Percentiles rank a stretch among this genome's conserved stretches.
Evolutionary conservation across 2,797 vertebrate species (phyloP).

Genomic region (Enteromius argenteus): DNA sequence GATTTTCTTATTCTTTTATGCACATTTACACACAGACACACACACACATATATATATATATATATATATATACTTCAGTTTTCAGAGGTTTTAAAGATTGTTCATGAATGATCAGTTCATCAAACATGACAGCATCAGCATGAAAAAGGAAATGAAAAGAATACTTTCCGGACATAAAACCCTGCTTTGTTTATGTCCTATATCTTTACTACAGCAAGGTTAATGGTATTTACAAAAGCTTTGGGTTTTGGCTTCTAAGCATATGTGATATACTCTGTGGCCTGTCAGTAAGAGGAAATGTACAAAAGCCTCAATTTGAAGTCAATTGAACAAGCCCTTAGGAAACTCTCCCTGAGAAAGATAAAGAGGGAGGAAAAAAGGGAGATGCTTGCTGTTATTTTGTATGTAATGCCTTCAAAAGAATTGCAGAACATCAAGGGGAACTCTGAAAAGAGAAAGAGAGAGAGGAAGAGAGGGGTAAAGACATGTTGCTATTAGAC

Average conservation of each 20-base stretch:
- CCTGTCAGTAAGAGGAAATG: conserved; percentile 34
- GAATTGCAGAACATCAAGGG: conserved; percentile 32
- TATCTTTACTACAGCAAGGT: not conserved
- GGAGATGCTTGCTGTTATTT: not conserved
- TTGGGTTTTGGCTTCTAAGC: conserved; percentile 16
- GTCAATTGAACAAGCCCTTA: conserved; percentile 35
- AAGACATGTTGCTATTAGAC: conserved; percentile 63
- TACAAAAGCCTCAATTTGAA: conserved; percentile 31
- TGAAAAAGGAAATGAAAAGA: not conserved
- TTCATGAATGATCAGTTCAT: conserved; percentile 22
- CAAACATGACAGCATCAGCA: not conserved
- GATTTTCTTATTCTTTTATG: too few relatives aligned
- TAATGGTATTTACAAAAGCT: conserved; percentile 33
- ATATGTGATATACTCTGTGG: conserved; percentile 15
- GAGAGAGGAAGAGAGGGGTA: conserved; percentile 46
- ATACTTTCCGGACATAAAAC: conserved; percentile 14
- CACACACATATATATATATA: too few relatives aligned
- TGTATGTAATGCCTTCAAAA: conserved; percentile 48
- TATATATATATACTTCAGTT: too few relatives aligned
- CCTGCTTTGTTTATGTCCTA: conserved; percentile 2
- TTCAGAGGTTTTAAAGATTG: not conserved
- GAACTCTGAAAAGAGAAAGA: conserved; percentile 18
- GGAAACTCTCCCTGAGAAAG: conserved; percentile 17
- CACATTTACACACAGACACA: too few relatives aligned
- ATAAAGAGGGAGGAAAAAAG: conserved; percentile 19